Base-by-base conservation (phyloP, 2,113 vertebrate genomes). In the Oenanthe melanoleuca region DNA sequence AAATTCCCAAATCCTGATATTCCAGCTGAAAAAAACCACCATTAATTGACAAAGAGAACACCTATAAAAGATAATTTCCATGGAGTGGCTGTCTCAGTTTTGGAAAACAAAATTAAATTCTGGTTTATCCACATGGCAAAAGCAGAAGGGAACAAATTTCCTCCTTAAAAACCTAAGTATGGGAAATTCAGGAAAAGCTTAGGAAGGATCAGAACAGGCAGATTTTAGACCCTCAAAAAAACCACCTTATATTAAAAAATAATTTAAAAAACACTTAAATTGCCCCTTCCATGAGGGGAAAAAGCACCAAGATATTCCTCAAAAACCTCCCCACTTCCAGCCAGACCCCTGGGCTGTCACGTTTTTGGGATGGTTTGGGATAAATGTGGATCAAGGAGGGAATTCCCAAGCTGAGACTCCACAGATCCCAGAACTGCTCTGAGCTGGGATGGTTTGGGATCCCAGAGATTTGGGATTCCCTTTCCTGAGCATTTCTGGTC, bases 301-400 rank as follows among this genome's bases (percentile, higher is more conserved):
- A 55, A n/a, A 70, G 20, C 55, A 72, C 12, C 14, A 4, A n/a
- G 2, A 21, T 6, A 31, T 15, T 66, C 56, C 29, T 29, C 29
- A 42, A 66, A n/a, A 73, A 22, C 59, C 71, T 80, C 31, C 40
- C 61, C 55, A 34, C 12, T 47, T 44, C 21, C 63, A 92, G 73
- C 20, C 67, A 44, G 45, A 73, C 5, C 25, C 72, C 80, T 60
- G 10, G 0, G 66, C 52, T 15, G 11, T 5, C n/a, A 4, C 60
- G 5, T 23, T 22, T 3, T 0, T 29, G 1, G 26, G 57, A 23
- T 0, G 16, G 7, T 60, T 34, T 38, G 6, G 64, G 49, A 45
- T 40, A 40, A 77, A 63, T 1, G 73, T 45, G 83, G 37, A n/a
- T 9, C 23, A 15, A 9, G 65, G 74, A 20, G 33, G 44, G 42